phyloP scores from a whole-genome alignment of 2,888 invertebrate species.

The Drosophila infuscata region DNA sequence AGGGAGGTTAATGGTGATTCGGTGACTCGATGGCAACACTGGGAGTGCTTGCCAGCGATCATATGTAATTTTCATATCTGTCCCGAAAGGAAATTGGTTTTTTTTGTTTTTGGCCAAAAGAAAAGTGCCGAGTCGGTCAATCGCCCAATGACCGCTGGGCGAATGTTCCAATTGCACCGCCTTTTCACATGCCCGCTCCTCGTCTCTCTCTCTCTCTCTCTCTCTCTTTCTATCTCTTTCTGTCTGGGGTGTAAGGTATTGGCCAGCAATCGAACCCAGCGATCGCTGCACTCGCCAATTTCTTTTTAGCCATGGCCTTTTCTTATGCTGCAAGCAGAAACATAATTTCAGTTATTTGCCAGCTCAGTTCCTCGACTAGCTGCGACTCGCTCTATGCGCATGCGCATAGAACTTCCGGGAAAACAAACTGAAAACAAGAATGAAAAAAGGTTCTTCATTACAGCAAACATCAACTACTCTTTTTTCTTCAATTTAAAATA shows the following conservation, averaged over 20 bases:
- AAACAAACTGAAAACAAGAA: constrained; percentile 58
- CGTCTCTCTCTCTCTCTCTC: background rate
- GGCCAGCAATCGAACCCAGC: constrained; percentile 51
- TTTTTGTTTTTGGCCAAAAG: constrained; percentile 40
- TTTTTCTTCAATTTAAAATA: background rate
- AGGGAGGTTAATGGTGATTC: background rate
- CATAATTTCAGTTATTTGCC: constrained; percentile 76
- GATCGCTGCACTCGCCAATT: constrained; percentile 62
- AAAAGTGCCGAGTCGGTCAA: constrained; percentile 63
- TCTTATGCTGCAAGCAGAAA: constrained; percentile 57
- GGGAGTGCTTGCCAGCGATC: constrained; percentile 30
- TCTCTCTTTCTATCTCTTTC: background rate
- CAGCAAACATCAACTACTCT: constrained; percentile 30
- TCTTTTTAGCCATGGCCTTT: constrained; percentile 59
- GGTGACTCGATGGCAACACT: constrained; percentile 10
- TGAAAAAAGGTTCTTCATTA: constrained; percentile 2
- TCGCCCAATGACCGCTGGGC: constrained; percentile 65
- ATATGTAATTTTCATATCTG: constrained; percentile 66
- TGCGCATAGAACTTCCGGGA: constrained; percentile 79
- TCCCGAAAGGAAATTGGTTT: constrained; percentile 57
- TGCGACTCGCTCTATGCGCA: constrained; percentile 63
- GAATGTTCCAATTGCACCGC: constrained; percentile 55
- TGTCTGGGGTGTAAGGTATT: constrained; percentile 12
- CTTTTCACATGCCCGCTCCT: background rate
- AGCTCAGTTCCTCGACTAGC: constrained; percentile 62